Percentiles rank a stretch among this genome's conserved stretches.
Evolutionary conservation across 2,113 vertebrate genomes (phyloP).

Genomic region (Apus apus): DNA sequence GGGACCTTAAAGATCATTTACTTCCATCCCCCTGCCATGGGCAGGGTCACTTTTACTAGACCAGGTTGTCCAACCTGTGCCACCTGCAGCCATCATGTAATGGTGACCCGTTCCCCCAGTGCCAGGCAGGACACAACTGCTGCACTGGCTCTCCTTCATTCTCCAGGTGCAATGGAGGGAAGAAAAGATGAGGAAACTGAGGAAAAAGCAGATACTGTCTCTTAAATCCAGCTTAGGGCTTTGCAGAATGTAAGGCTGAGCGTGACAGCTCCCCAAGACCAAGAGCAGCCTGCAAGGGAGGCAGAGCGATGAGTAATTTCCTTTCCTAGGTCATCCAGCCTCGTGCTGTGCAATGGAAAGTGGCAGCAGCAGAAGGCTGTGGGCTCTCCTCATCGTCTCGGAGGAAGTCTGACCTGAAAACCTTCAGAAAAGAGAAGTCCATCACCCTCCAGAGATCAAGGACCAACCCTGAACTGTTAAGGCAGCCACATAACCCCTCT

Average conservation of each 20-base stretch:
- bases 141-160: not conserved
- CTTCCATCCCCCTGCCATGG: too few species aligned
- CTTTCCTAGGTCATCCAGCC: not conserved
- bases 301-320: conserved; percentile 28
- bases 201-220: not conserved
- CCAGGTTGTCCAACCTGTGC: not conserved
- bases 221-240: not conserved
- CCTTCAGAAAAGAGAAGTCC: not conserved
- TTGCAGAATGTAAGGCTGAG: not conserved
- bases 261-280: not conserved
- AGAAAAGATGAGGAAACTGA: not conserved
- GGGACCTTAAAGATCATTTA: too few species aligned
- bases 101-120: rapidly evolving
- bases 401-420: not conserved
- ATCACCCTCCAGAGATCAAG: not conserved
- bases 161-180: rapidly evolving
- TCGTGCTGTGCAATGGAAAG: not conserved
- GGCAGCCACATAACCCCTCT: not conserved
- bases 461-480: not conserved
- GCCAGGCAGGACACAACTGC: not conserved
- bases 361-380: not conserved
- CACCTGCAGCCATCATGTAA: not conserved
- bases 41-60: too few species aligned
- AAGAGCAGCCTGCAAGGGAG: not conserved
- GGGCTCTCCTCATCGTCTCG: not conserved